Evolutionary conservation across 1,140 invertebrate genomes (phyloP), one percentile per base, ranked within the genome.

Genomic region (Plutomurus gul): DNA sequence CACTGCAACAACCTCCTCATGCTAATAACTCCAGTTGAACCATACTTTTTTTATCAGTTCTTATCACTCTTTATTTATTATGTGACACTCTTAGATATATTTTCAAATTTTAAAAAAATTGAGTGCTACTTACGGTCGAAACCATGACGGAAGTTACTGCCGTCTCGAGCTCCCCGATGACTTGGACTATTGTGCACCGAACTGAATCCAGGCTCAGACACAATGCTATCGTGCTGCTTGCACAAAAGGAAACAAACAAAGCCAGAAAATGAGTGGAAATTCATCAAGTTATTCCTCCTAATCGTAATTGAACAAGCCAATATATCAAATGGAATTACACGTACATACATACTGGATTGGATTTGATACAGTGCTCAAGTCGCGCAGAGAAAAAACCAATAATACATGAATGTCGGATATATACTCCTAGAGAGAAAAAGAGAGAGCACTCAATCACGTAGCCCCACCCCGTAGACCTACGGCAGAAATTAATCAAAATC

Each of bases 151-250:
- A 83, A 79, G 20, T 81, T 78, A 60, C 51, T 77, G 18, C 79
- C 47, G 40, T 75, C 20, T 70, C 25, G 36, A 13, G 13, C 43
- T 60, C n/a, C 18, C 51, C 36, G 20, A 43, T 46, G 73, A 46
- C 22, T 39, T 71, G 75, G 75, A 70, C 79, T 72, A n/a, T 39
- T 33, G 37, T 56, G 46, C 36, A n/a, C 46, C 20, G 78, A 60
- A 25, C 51, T 47, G 46, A 78, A 82, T n/a, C 82, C 79, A n/a
- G 82, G 82, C 39, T 80, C 82, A 8, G 82, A 82, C 18, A 79
- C 77, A 27, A 82, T 82, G 40, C 82, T 82, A 36, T 82, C 82
- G 11, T 43, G 70, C 82, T 83, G 77, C 0, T 65, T 65, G 30
- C 27, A 65, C 56, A 65, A 65, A 65, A 65, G 13, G 16, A 81